A percentile compares a stretch with the other conserved stretches of the same genome.
phyloP scores from a whole-genome alignment of 2,113 vertebrate genomes.

The Mustela nigripes region DNA sequence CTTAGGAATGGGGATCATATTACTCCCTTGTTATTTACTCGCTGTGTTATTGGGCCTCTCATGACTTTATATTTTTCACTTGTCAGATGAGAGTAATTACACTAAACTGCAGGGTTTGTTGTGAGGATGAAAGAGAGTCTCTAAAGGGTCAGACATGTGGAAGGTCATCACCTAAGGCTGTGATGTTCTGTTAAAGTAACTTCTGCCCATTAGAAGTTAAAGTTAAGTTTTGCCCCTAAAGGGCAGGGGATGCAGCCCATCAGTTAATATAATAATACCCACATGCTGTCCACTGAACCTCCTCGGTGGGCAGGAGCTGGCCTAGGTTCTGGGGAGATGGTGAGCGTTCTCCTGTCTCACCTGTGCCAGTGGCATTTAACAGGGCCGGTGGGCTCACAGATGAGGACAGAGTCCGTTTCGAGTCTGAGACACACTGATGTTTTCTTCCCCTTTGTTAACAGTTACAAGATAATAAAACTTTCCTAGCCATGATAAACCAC shows the following conservation, averaged over 20 bases:
- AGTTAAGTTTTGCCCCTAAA: background rate
- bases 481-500: slow-evolving; percentile 95
- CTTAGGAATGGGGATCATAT: background rate
- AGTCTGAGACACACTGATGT: background rate
- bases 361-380: background rate
- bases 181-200: background rate
- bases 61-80: background rate
- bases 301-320: background rate
- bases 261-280: accelerated
- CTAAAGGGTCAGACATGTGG: background rate
- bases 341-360: background rate
- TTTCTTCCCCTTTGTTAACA: slow-evolving; percentile 81
- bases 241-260: no score
- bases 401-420: background rate
- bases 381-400: background rate
- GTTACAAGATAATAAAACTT: slow-evolving; percentile 98
- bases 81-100: background rate
- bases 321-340: background rate
- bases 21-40: background rate
- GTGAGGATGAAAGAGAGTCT: background rate
- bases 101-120: background rate
- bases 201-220: background rate
- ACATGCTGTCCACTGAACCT: accelerated
- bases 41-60: background rate
- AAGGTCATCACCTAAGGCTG: background rate